Base-by-base conservation (phyloP, 2,888 invertebrate species). In the Lepidonotus clava region DNA sequence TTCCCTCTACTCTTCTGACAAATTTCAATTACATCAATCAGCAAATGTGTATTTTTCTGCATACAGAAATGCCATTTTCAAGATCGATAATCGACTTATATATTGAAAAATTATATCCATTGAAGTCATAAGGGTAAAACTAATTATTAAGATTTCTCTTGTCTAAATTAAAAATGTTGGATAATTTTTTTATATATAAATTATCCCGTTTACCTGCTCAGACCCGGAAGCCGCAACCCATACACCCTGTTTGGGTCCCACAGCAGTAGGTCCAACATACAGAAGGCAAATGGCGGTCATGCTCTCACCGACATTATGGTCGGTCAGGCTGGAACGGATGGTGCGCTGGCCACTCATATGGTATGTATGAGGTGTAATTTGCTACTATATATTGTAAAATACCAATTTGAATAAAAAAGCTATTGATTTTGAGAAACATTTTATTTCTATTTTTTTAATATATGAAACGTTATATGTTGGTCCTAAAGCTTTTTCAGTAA, bases 331-430 rank as follows among this genome's bases (percentile, higher is more conserved):
- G 46, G 80, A 1, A 21, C 2, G 6, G 11, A 41, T 32, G 51
- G 80, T 8, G 34, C 41, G 14, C 21, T 34, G 36, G 71, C 71
- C n/a, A 71, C 71, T 36, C 71, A 71, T 18, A 71, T 71, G 71
- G 71, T 71, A 71, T 21, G 71, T 8, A 18, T 8, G 8, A 46
- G n/a, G n/a, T n/a, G n/a, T n/a, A n/a, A n/a, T n/a, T n/a, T n/a
- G n/a, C n/a, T n/a, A n/a, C n/a, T n/a, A n/a, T n/a, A n/a, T n/a
- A n/a, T n/a, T n/a, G n/a, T n/a, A n/a, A n/a, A n/a, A n/a, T n/a
- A n/a, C n/a, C n/a, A n/a, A n/a, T n/a, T n/a, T n/a, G n/a, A n/a
- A n/a, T n/a, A n/a, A n/a, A n/a, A n/a, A n/a, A n/a, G n/a, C n/a
- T n/a, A n/a, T n/a, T n/a, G n/a, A n/a, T n/a, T n/a, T n/a, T n/a